These are phyloP conservation scores for Periplaneta americana DNA, from an alignment of 1,140 invertebrate genomes.

Conservation along the genomic window DNA sequence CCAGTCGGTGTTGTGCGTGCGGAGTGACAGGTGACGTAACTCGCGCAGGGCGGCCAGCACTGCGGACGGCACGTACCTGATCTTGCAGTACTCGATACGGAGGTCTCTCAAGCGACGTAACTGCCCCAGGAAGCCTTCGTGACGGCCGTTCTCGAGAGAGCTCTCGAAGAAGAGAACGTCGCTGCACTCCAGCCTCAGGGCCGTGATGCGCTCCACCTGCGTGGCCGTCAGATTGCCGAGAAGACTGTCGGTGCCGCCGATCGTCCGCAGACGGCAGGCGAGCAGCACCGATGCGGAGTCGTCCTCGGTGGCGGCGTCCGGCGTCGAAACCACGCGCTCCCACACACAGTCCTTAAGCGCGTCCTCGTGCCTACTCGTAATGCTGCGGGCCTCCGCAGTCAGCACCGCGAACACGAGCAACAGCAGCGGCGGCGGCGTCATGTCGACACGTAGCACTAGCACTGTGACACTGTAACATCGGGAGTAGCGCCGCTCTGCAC, in stretches of 20 bases:
- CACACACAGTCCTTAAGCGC: slow-evolving; percentile 62
- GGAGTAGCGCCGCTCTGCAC: neutral
- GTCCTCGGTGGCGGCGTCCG: slow-evolving; percentile 38
- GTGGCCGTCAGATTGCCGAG: slow-evolving; percentile 58
- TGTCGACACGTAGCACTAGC: neutral
- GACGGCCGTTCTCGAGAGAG: slow-evolving; percentile 49
- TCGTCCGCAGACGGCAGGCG: slow-evolving; percentile 64
- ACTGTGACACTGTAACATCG: neutral
- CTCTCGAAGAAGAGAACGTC: slow-evolving; percentile 76
- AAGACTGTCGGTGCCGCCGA: slow-evolving; percentile 61
- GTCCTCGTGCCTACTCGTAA: slow-evolving; percentile 45
- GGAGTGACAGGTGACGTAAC: slow-evolving; percentile 58
- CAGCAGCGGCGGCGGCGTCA: neutral
- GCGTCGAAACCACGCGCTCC: slow-evolving; percentile 44
- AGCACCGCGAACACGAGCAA: neutral
- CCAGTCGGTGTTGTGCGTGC: slow-evolving; percentile 76
- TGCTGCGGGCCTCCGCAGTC: slow-evolving; percentile 38
- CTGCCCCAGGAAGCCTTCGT: slow-evolving; percentile 54
- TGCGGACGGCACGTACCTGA: slow-evolving; percentile 61
- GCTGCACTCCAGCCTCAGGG: slow-evolving; percentile 67
- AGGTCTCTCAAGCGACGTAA: slow-evolving; percentile 62
- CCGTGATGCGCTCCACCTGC: slow-evolving; percentile 58
- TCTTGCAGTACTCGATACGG: slow-evolving; percentile 71
- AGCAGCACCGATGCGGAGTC: slow-evolving; percentile 45
- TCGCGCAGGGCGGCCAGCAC: slow-evolving; percentile 60